Conservation (phyloP, 53 echinoderm and acorn worm species). For the Crossaster papposus region DNA sequence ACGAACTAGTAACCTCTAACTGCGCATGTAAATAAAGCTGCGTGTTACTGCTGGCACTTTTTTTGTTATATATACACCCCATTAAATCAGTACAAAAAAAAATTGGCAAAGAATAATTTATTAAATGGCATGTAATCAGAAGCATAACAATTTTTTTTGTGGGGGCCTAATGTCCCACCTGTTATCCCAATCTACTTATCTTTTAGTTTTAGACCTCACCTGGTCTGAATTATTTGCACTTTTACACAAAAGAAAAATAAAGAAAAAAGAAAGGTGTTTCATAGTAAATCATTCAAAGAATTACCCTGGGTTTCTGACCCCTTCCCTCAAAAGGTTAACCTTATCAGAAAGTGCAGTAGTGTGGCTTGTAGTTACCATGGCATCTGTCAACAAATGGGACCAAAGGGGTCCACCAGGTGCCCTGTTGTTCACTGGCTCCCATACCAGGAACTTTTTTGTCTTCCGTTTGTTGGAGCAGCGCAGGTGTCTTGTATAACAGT, state of each 20-base stretch:
- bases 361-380: slow-evolving; percentile 35
- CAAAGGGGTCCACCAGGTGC: slow-evolving; percentile 27
- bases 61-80: no score
- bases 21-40: no score
- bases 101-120: no score
- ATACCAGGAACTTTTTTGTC: neutral
- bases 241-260: neutral
- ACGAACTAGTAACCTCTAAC: no score
- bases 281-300: neutral
- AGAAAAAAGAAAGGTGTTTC: neutral
- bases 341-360: neutral
- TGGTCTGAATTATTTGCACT: neutral
- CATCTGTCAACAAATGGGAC: slow-evolving; percentile 37
- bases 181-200: neutral
- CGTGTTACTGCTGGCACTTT: no score
- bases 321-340: neutral
- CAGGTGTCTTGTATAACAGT: neutral
- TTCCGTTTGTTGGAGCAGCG: neutral
- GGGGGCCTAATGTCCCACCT: neutral
- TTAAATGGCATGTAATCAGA: neutral
- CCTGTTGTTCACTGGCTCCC: neutral
- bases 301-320: neutral
- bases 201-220: neutral
- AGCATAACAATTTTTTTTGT: neutral
- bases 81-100: no score